Conservation (phyloP, 2,888 invertebrate genomes). For the Physocephala rufipes region DNA sequence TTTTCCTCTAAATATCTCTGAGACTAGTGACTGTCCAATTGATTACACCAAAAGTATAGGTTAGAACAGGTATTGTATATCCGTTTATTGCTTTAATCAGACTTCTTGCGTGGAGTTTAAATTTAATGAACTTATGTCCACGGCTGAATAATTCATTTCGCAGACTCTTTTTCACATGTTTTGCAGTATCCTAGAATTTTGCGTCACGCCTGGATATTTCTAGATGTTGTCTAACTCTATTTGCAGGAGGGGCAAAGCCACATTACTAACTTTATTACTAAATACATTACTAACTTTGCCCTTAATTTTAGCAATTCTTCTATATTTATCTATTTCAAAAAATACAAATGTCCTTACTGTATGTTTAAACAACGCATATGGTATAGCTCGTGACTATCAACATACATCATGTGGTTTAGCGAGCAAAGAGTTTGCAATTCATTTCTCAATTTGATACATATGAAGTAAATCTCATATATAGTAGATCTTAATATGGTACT, state of each 20-base stretch:
- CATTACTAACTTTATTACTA: background rate
- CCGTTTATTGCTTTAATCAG: background rate
- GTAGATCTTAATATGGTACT: slow-evolving; percentile 29
- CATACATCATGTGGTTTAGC: slow-evolving; percentile 22
- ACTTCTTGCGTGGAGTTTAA: background rate
- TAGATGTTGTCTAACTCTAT: background rate
- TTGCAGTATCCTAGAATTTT: background rate
- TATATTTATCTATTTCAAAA: slow-evolving; percentile 22
- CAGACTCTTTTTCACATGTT: background rate
- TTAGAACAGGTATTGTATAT: background rate
- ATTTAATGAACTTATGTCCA: background rate
- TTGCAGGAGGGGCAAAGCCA: background rate
- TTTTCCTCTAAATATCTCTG: background rate
- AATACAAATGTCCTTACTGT: slow-evolving; percentile 23
- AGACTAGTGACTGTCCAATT: background rate
- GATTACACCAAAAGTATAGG: background rate
- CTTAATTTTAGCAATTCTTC: slow-evolving; percentile 9
- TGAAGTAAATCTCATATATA: too few species aligned
- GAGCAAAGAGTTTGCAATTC: background rate
- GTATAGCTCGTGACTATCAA: slow-evolving; percentile 8
- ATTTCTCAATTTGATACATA: slow-evolving; percentile 22
- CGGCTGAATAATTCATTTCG: background rate
- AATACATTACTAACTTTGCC: background rate
- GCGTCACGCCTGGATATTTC: background rate
- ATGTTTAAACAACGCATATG: slow-evolving; percentile 9